phyloP scores from a whole-genome alignment of 2,888 invertebrate genomes.

The Meliscaeva auricollis region DNA sequence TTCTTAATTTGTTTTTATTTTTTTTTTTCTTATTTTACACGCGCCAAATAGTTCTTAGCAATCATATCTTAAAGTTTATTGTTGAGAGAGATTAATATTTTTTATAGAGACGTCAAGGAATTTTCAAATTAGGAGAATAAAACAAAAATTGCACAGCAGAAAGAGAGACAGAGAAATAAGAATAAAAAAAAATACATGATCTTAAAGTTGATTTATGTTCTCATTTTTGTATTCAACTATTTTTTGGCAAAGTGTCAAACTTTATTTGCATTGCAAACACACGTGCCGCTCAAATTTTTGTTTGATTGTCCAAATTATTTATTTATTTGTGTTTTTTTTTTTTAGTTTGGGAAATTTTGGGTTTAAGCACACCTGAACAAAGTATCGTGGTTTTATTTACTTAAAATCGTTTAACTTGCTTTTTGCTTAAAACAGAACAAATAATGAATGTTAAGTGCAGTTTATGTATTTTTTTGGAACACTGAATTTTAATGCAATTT shows the following conservation, averaged over 20 bases:
- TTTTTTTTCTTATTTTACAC: conserved; percentile 4
- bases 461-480: neutral
- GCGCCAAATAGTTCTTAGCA: neutral
- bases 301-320: conserved; percentile 13
- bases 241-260: conserved; percentile 30
- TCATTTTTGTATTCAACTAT: conserved; percentile 8
- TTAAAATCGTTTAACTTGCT: neutral
- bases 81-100: neutral
- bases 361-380: conserved; percentile 8
- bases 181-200: neutral
- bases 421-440: neutral
- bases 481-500: neutral
- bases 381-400: neutral
- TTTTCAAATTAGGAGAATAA: neutral
- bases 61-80: neutral
- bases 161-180: neutral
- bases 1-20: neutral
- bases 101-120: neutral
- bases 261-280: conserved; percentile 20
- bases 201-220: conserved; percentile 10
- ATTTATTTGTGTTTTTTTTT: neutral
- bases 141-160: conserved; percentile 13
- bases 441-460: neutral
- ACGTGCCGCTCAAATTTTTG: neutral
- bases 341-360: conserved; percentile 6